Evolutionary conservation across 2,888 invertebrate species (phyloP).

Genomic region (Dynastes maya): DNA sequence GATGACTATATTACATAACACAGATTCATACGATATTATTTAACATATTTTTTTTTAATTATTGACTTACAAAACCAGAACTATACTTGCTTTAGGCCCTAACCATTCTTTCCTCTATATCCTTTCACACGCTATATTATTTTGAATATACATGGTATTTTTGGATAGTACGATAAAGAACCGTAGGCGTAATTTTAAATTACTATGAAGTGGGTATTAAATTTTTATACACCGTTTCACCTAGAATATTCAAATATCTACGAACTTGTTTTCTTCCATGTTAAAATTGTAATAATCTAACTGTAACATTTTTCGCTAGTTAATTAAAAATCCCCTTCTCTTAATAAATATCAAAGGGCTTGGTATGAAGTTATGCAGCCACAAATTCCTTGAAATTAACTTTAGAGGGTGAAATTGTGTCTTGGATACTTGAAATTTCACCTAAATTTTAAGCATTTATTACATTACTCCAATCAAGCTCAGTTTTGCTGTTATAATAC

Average conservation of each 20-base stretch:
- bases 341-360: neutral
- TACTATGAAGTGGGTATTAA: slow-evolving; percentile 32
- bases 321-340: neutral
- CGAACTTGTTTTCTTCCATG: neutral
- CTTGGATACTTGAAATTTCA: slow-evolving; percentile 1
- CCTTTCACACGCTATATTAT: slow-evolving; percentile 41
- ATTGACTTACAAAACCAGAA: slow-evolving; percentile 52
- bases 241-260: neutral
- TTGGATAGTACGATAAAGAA: slow-evolving; percentile 3
- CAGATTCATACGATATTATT: slow-evolving; percentile 52
- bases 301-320: neutral
- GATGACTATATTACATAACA: slow-evolving; percentile 52
- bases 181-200: slow-evolving; percentile 40
- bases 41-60: slow-evolving; percentile 53
- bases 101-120: slow-evolving; percentile 20
- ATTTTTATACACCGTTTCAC: slow-evolving; percentile 7
- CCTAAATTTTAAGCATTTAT: neutral
- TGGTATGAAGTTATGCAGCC: neutral
- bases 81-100: slow-evolving; percentile 39
- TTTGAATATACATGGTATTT: slow-evolving; percentile 31
- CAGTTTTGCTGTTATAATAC: no score
- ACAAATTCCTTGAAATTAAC: slow-evolving; percentile 17
- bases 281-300: neutral
- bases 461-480: neutral
- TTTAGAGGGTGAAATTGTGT: slow-evolving; percentile 4